These are phyloP conservation scores for Malurus leucopterus DNA, from an alignment of 2,797 vertebrate species.

Conservation along the genomic window DNA sequence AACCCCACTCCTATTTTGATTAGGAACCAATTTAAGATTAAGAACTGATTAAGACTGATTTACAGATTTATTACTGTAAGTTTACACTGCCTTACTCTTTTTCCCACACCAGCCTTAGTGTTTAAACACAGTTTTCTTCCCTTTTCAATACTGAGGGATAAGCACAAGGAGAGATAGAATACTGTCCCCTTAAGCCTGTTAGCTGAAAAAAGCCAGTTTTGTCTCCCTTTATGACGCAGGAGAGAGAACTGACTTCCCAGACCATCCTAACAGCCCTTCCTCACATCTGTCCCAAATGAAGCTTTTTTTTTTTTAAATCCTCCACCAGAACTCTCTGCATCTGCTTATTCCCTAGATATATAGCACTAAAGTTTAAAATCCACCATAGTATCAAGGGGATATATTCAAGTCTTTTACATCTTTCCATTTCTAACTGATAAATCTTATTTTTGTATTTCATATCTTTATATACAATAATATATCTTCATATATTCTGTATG, in stretches of 20 bases:
- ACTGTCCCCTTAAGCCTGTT: not conserved
- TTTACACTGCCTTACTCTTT: not conserved
- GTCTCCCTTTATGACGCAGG: not conserved
- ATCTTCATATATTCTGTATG: not conserved
- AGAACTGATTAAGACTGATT: not conserved
- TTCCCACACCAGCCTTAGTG: not conserved
- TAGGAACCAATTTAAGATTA: constrained; percentile 16
- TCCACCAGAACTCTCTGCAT: not conserved
- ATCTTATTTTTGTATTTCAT: not conserved
- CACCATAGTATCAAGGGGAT: not conserved
- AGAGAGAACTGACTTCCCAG: not conserved
- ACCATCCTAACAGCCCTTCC: not conserved
- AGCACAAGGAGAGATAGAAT: not conserved
- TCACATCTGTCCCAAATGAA: not conserved
- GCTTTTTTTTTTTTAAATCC: not conserved
- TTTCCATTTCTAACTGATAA: not conserved
- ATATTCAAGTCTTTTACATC: not conserved
- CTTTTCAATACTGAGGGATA: not conserved
- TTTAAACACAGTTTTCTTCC: not conserved
- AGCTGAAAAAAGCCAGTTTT: not conserved
- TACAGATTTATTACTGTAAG: not conserved
- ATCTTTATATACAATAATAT: not conserved
- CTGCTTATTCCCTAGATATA: not conserved
- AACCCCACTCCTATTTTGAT: not conserved
- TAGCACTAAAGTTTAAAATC: not conserved